Conservation (phyloP, 2,888 invertebrate genomes). For the Drosophila meridiana region DNA sequence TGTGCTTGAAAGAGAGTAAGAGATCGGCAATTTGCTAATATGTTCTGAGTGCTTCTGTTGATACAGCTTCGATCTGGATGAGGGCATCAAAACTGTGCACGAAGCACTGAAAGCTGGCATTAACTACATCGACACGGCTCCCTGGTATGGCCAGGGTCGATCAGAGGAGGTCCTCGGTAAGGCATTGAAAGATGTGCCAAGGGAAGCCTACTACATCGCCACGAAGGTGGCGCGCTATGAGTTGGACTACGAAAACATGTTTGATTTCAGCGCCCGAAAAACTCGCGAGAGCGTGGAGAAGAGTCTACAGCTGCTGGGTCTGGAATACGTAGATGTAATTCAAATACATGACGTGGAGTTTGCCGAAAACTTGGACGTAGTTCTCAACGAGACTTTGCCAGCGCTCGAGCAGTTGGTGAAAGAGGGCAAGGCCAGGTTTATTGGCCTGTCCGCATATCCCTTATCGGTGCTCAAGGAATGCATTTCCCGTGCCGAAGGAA, state of each 20-base stretch:
- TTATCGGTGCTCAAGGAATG: constrained; percentile 91
- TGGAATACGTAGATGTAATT: constrained; percentile 95
- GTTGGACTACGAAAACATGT: constrained; percentile 89
- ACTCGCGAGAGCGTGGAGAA: constrained; percentile 91
- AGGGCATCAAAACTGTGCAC: constrained; percentile 89
- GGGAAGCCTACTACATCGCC: constrained; percentile 94
- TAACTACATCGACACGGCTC: constrained; percentile 96
- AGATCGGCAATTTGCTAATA: neutral
- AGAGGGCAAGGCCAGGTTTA: constrained; percentile 90
- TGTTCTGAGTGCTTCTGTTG: neutral
- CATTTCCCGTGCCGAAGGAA: constrained; percentile 87
- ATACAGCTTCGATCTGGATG: constrained; percentile 87
- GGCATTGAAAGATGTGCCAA: constrained; percentile 91
- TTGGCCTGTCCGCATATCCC: constrained; percentile 96
- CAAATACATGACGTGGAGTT: constrained; percentile 98
- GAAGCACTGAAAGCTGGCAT: constrained; percentile 91
- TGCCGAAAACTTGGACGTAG: constrained; percentile 89
- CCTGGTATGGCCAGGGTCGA: constrained; percentile 95
- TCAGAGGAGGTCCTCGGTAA: constrained; percentile 94
- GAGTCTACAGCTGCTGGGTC: constrained; percentile 89
- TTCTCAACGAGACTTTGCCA: constrained; percentile 95
- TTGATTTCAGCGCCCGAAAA: constrained; percentile 93
- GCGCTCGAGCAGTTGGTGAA: constrained; percentile 90
- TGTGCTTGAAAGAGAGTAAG: constrained; percentile 32
- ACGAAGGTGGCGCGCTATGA: constrained; percentile 97